Evolutionary conservation across 37 sponge, comb jelly and placozoan genomes (phyloP).

Genomic region (Spongia lamella): DNA sequence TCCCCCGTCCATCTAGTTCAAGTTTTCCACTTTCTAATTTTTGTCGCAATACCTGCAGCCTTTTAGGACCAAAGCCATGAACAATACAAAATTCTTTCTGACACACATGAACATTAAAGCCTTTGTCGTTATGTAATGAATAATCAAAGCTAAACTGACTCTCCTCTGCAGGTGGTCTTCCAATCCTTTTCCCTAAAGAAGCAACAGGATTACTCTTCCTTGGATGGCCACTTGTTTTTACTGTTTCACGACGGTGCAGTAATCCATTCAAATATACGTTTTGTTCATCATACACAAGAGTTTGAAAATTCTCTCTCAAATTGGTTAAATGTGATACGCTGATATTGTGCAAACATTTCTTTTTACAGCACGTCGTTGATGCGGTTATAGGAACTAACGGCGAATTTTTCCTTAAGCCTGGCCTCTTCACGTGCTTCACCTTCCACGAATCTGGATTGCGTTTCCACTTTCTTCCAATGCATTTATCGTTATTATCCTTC

Average conservation of each 20-base stretch:
- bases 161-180: conserved; percentile 59
- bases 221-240: conserved; percentile 37
- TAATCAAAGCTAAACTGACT: conserved; percentile 40
- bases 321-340: conserved; percentile 7
- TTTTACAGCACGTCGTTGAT: conserved; percentile 30
- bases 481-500: no score
- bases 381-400: not conserved
- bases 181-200: conserved; percentile 42
- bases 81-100: conserved; percentile 45
- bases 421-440: conserved; percentile 31
- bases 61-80: conserved; percentile 54
- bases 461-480: no score
- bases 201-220: conserved; percentile 49
- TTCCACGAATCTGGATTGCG: no score
- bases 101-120: conserved; percentile 36
- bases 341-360: conserved; percentile 28
- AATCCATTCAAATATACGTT: conserved; percentile 49
- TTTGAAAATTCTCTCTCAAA: conserved; percentile 36
- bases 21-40: conserved; percentile 19
- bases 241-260: conserved; percentile 18
- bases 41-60: conserved; percentile 40
- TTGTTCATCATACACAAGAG: conserved; percentile 41
- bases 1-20: conserved; percentile 46
- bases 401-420: conserved; percentile 34
- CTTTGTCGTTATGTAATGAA: conserved; percentile 19